phyloP scores from a whole-genome alignment of 2,797 vertebrate species.

The Chromobotia macracanthus region DNA sequence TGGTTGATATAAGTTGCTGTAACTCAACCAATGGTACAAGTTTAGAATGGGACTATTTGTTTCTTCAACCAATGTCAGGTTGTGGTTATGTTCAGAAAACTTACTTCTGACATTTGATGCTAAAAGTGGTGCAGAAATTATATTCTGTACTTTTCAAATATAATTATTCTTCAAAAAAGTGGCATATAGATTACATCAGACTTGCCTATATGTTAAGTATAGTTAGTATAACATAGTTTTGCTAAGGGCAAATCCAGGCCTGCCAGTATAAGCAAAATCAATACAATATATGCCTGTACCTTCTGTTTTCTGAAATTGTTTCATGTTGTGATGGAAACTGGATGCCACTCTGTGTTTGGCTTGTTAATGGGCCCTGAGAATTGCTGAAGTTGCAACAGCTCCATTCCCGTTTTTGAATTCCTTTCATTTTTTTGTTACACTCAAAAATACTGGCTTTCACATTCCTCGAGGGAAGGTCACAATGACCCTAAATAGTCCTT shows the following conservation, averaged over 20 bases:
- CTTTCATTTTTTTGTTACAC: constrained; percentile 13
- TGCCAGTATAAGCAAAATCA: neutral
- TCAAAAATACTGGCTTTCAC: neutral
- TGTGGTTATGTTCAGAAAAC: neutral
- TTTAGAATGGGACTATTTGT: too few species aligned
- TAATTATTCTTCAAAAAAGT: neutral
- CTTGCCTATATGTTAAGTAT: neutral
- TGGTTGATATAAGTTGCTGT: too few species aligned
- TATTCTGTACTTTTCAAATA: neutral
- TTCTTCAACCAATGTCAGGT: neutral
- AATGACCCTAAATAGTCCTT: constrained; percentile 19
- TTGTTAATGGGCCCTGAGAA: constrained; percentile 3
- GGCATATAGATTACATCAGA: neutral
- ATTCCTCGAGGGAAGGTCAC: constrained; percentile 20
- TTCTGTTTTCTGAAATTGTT: neutral
- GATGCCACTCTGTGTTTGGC: neutral
- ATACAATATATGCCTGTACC: neutral
- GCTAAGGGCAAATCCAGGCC: neutral
- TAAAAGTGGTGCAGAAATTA: neutral
- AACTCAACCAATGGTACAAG: too few species aligned
- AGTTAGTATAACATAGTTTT: neutral
- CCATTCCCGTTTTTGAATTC: neutral
- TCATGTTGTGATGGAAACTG: neutral
- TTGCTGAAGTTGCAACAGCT: neutral
- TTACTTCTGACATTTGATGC: neutral